Conservation (phyloP, 2,113 vertebrate species). For the Entomyzon cyanotis region DNA sequence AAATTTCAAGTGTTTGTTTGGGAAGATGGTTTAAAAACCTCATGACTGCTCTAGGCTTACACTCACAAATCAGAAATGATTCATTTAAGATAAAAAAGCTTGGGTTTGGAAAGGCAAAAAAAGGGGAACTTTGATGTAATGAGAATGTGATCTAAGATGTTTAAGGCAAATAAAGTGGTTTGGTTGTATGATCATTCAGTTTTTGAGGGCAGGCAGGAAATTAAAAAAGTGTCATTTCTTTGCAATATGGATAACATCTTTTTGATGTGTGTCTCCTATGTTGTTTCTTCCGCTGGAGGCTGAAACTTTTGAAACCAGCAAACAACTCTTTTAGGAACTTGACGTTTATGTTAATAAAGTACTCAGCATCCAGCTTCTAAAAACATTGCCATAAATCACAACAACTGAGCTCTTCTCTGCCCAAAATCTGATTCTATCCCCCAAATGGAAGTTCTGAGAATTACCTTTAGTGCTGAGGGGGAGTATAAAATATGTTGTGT, state of each 20-base stretch:
- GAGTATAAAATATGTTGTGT: not conserved
- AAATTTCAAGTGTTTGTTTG: not conserved
- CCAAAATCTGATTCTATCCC: not conserved
- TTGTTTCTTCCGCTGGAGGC: not conserved
- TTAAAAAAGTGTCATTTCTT: not conserved
- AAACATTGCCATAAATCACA: not conserved
- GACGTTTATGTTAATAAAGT: not conserved
- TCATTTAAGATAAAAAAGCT: not conserved
- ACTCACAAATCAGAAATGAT: not conserved
- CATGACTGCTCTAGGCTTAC: not conserved
- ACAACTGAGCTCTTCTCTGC: not conserved
- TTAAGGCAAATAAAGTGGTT: not conserved
- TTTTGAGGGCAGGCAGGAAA: not conserved
- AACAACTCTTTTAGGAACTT: not conserved
- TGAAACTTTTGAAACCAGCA: not conserved
- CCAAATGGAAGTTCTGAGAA: not conserved
- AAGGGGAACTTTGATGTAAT: not conserved
- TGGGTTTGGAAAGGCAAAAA: not conserved
- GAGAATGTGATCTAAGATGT: not conserved
- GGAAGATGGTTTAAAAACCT: not conserved
- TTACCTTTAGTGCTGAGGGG: not conserved
- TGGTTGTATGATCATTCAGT: not conserved
- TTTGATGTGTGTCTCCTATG: not conserved
- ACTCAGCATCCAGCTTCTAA: not conserved
- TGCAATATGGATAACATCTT: not conserved